phyloP scores from a whole-genome alignment of 2,113 vertebrate genomes.

The Salvelinus alpinus region DNA sequence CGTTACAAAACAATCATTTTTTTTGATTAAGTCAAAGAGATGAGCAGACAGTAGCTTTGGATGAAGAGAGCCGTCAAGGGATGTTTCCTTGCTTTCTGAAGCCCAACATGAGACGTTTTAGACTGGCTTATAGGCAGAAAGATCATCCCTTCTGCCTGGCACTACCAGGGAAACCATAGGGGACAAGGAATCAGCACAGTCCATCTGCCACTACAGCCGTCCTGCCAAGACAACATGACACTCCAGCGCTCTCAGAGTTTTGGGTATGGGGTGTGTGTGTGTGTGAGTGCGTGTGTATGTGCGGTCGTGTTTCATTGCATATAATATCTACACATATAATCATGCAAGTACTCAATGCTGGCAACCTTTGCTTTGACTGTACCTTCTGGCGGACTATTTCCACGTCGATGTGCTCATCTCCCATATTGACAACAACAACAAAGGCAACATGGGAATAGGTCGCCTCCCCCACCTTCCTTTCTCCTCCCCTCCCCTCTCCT shows the following conservation, averaged over 20 bases:
- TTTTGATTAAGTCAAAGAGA: background rate
- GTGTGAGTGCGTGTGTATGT: slow-evolving; percentile 12
- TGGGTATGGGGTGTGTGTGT: slow-evolving; percentile 3
- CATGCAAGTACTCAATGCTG: background rate
- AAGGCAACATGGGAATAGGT: background rate
- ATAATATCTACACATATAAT: background rate
- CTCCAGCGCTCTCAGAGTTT: slow-evolving; percentile 8
- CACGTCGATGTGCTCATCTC: background rate
- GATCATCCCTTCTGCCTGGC: slow-evolving; percentile 30
- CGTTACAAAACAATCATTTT: background rate
- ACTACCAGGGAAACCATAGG: slow-evolving; percentile 39
- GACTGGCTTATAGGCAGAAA: slow-evolving; percentile 25
- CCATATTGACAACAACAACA: background rate
- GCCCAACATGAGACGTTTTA: slow-evolving; percentile 26
- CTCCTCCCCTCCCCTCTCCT: background rate
- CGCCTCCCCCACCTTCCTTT: background rate
- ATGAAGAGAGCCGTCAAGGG: slow-evolving; percentile 12
- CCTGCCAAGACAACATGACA: slow-evolving; percentile 50
- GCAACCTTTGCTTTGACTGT: slow-evolving; percentile 10
- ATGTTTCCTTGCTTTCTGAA: slow-evolving; percentile 31
- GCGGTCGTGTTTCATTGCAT: slow-evolving; percentile 15
- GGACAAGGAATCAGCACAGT: slow-evolving; percentile 56
- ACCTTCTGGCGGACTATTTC: background rate
- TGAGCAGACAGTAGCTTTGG: background rate
- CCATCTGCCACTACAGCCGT: slow-evolving; percentile 64